Evolutionary conservation across 2,113 vertebrate species (phyloP).

Genomic region (Microtus oregoni): DNA sequence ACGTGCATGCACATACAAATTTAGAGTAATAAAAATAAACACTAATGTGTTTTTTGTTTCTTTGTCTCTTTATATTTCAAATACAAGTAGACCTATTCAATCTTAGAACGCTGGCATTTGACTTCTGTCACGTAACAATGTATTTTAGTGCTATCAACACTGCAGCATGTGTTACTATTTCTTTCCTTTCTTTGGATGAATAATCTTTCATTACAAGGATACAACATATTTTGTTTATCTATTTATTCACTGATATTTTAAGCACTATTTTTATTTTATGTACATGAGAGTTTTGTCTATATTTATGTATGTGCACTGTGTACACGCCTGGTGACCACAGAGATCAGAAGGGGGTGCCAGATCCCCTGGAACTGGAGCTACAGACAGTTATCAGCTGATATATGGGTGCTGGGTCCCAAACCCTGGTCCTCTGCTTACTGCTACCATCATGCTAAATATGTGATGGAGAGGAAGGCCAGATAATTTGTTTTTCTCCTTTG

Average conservation of each 20-base stretch:
- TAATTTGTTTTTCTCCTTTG: background rate
- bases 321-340: background rate
- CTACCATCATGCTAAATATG: background rate
- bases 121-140: background rate
- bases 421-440: background rate
- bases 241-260: background rate
- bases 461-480: background rate
- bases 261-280: background rate
- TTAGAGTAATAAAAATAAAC: background rate
- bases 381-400: background rate
- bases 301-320: background rate
- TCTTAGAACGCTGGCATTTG: background rate
- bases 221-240: background rate
- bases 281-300: background rate
- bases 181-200: background rate
- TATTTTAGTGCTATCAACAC: background rate
- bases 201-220: background rate
- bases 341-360: too few species aligned
- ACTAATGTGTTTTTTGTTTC: background rate
- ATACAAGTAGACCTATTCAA: background rate
- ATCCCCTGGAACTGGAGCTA: background rate
- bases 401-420: background rate
- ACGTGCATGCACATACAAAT: background rate
- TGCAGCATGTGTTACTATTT: background rate
- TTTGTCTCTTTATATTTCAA: background rate